Evolutionary conservation across 2,113 vertebrate genomes (phyloP).

Genomic region (Arvicanthis niloticus): DNA sequence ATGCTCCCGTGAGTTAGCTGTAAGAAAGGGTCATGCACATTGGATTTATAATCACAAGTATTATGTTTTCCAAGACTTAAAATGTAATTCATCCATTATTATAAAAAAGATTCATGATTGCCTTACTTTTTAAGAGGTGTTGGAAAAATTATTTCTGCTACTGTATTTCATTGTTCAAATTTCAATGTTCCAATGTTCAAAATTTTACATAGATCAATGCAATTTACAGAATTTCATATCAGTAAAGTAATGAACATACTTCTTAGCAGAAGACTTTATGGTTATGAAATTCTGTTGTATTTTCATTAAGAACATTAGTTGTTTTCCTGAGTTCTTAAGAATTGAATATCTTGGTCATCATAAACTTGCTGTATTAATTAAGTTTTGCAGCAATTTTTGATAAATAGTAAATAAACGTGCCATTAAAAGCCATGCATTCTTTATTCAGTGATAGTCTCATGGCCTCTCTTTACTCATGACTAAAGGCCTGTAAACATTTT

Average conservation of each 20-base stretch:
- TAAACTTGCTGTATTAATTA: constrained; percentile 82
- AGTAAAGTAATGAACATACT: constrained; percentile 7
- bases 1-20: constrained; percentile 33
- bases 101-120: constrained; percentile 54
- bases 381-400: constrained; percentile 72
- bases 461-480: constrained; percentile 62
- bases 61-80: constrained; percentile 54
- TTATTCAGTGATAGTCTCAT: constrained; percentile 60
- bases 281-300: constrained; percentile 22
- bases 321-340: constrained; percentile 64
- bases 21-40: not conserved
- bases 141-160: constrained; percentile 59
- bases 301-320: not conserved
- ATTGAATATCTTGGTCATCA: constrained; percentile 58
- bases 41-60: constrained; percentile 47
- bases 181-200: not conserved
- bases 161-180: constrained; percentile 17
- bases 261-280: constrained; percentile 46
- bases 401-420: constrained; percentile 63
- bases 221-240: constrained; percentile 17
- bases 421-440: constrained; percentile 36
- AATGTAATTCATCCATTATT: constrained; percentile 28
- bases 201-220: not conserved
- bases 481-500: constrained; percentile 74
- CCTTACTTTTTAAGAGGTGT: constrained; percentile 37